Evolutionary conservation across 2,113 vertebrate species (phyloP).

Genomic region (Erythrocercus mccallii): DNA sequence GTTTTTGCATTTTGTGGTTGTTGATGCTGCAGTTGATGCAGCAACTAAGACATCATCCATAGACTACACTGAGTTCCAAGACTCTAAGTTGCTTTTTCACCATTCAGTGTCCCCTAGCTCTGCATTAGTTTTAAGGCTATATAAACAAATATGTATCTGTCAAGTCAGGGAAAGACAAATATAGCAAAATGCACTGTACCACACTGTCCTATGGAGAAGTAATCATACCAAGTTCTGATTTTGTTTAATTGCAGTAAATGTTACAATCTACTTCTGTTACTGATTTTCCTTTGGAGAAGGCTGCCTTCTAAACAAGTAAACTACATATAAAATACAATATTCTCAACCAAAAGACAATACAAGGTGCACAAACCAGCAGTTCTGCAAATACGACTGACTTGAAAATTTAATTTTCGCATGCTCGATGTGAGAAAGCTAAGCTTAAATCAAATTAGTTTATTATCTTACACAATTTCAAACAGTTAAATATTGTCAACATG

Average conservation of each 20-base stretch:
- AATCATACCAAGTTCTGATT: no score
- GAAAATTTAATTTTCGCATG: not conserved
- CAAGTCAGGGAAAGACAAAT: no score
- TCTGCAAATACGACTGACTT: not conserved
- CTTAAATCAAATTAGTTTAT: not conserved
- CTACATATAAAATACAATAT: not conserved
- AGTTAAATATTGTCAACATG: not conserved
- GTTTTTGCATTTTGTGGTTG: not conserved
- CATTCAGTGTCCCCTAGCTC: not conserved
- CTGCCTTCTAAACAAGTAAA: not conserved
- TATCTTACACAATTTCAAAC: not conserved
- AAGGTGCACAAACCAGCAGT: not conserved
- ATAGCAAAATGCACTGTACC: no score
- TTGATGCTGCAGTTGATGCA: not conserved
- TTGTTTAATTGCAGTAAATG: not conserved
- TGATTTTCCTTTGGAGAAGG: not conserved
- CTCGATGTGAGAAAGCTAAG: not conserved
- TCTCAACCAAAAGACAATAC: not conserved
- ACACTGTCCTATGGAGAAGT: no score
- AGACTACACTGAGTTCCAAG: not conserved
- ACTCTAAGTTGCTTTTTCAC: not conserved
- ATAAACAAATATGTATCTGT: no score
- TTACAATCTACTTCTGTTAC: not conserved
- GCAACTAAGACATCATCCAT: not conserved
- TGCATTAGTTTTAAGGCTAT: not conserved